Evolutionary conservation across 2,797 vertebrate species (phyloP), one percentile per base, ranked within the genome.

Genomic region (Xenopus petersii): DNA sequence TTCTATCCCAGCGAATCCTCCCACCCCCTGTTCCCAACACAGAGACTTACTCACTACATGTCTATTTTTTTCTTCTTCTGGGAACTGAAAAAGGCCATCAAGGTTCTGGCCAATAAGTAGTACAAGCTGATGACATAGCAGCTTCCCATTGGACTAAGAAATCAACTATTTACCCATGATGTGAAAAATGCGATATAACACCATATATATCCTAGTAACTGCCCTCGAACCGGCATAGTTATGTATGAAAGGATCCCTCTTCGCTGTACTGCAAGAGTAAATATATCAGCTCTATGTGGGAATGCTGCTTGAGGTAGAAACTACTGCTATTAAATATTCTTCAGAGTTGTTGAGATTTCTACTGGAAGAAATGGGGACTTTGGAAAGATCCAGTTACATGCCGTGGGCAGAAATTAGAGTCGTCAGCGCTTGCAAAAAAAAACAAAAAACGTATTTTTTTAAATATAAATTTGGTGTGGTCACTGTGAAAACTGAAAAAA

Each of bases 361-460:
- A 92, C 88, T 90, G 85, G 91, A 91, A 91, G 61, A 89, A 91
- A 89, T 85, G 82, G 77, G 87, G 83, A 89, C 92, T 91, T 91
- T 89, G 83, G 88, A 83, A 87, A 86, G 83, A 89, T 93, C 88
- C 71, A 86, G 83, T 93, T 93, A 91, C 92, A 91, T 71, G 88
- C 91, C 90, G 84, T 90, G 89, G 90, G 90, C 89, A 92, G 88
- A 92, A 92, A 92, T 91, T 89, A 91, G 91, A 93, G 88, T 93
- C 90, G 89, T 89, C 89, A 89, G 86, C 88, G 87, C 89, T 90
- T 86, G 84, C 85, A 84, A 91, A 91, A 89, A 9, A 42, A 36
- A 36, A 36, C n/a, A n/a, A n/a, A 42, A 85, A 64, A 24, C 11
- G 70, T 77, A 87, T 87, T 86, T 84, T 89, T 91, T 88, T 85